Conservation (phyloP, 1,140 invertebrate genomes). For the Contarinia nasturtii region DNA sequence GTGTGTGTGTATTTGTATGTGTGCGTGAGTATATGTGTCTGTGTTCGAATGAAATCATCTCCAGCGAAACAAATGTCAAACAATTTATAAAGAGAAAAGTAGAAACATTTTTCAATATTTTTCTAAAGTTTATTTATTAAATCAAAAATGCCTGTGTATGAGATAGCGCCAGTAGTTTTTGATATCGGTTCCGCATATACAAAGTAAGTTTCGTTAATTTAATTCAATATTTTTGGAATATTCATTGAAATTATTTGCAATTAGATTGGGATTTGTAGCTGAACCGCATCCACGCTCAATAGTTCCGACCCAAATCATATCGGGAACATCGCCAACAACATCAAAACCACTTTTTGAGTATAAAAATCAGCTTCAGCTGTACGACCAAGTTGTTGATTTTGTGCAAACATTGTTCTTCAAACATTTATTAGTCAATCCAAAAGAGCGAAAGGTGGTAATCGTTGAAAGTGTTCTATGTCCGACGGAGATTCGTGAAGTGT, state of each 20-base stretch:
- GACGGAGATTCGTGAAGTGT: constrained; percentile 58
- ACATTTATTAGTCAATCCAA: constrained; percentile 82
- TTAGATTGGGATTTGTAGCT: constrained; percentile 77
- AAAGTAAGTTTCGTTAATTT: constrained; percentile 43
- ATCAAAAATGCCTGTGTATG: not conserved
- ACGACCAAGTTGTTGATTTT: constrained; percentile 74
- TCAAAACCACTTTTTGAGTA: constrained; percentile 49
- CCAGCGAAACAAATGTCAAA: too few relatives aligned
- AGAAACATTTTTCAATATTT: too few relatives aligned
- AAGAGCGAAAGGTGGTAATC: constrained; percentile 76
- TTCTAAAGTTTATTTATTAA: too few relatives aligned
- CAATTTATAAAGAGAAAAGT: too few relatives aligned
- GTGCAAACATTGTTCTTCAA: constrained; percentile 75
- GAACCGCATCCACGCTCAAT: constrained; percentile 76
- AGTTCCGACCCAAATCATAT: constrained; percentile 56
- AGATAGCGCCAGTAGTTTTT: constrained; percentile 51
- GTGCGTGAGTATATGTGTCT: too few relatives aligned
- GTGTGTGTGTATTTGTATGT: too few relatives aligned
- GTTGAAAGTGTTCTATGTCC: constrained; percentile 76
- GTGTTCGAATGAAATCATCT: too few relatives aligned
- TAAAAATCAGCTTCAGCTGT: constrained; percentile 51
- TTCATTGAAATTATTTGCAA: constrained; percentile 2
- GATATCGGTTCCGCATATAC: constrained; percentile 86
- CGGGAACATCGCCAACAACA: constrained; percentile 36
- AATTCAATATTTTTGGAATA: constrained; percentile 6